Evolutionary conservation across 2,113 vertebrate genomes (phyloP), one percentile per base, ranked within the genome.

Genomic region (Carassius gibelio): DNA sequence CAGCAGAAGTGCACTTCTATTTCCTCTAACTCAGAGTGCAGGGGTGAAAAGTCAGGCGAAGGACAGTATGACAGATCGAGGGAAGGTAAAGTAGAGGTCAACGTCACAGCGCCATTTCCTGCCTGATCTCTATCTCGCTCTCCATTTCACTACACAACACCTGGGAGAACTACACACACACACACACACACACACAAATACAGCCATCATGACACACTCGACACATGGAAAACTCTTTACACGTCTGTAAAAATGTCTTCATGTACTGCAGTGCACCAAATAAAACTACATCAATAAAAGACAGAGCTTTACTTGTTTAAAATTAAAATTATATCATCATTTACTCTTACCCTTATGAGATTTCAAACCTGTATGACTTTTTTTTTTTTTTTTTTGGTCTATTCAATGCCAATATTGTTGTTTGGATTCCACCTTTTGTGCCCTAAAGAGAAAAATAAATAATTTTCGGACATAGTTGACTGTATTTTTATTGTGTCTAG

Each of bases 31-130:
- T 90, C 36, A 83, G 90, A 90, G 97, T 96, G 95, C 96, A 96
- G 86, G 91, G 97, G 96, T 97, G 95, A 97, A 95, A 95, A 96
- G 96, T 97, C 96, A 94, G 89, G 90, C 93, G 94, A 96, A 97
- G 97, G 97, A 96, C 96, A 97, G 94, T 93, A 94, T 98, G 97
- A 98, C 92, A 94, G 96, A 98, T 97, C 94, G 96, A 93, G 91
- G 86, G 83, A 91, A 93, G 96, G 96, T 97, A 94, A 92, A 92
- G 87, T 90, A 94, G 75, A 91, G 97, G 97, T 97, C 96, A 95
- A 90, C 6, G 0, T 94, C 93, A 95, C 95, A 95, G 93, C 94
- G 93, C 93, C 93, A 94, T 96, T 97, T 97, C 97, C 96, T 95
- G 92, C 81, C 95, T 92, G 96, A 97, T 97, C 96, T 95, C 95